Conservation (phyloP, 2,113 vertebrate genomes). For the Gnathonemus echidnorhynchus region DNA sequence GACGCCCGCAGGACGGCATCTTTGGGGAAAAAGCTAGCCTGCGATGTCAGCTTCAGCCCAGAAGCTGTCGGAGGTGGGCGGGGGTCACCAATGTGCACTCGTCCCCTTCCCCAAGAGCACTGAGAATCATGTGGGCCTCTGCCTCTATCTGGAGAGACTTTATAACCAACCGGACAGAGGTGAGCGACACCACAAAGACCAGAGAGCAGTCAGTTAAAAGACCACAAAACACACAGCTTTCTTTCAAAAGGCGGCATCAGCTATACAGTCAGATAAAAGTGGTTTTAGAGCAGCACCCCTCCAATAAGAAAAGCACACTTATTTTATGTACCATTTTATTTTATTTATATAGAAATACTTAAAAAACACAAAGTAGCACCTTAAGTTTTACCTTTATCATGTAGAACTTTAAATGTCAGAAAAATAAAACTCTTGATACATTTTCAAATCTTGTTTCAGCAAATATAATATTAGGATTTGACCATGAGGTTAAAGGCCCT, state of each 20-base stretch:
- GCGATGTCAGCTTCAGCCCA: slow-evolving; percentile 18
- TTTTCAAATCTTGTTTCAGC: slow-evolving; percentile 99
- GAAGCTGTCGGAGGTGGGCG: neutral
- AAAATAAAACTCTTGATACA: slow-evolving; percentile 99
- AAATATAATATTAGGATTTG: slow-evolving; percentile 99
- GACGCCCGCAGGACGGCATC: neutral
- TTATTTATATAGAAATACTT: slow-evolving; percentile 99
- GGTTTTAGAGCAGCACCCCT: neutral
- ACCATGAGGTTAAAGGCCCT: slow-evolving; percentile 99
- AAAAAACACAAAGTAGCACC: slow-evolving; percentile 99
- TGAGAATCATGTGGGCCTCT: neutral
- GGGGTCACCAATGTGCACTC: neutral
- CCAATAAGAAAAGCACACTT: slow-evolving; percentile 43
- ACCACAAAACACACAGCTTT: neutral
- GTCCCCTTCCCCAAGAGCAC: neutral
- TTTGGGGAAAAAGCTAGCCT: neutral
- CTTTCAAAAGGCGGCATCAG: neutral
- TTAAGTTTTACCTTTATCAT: slow-evolving; percentile 98
- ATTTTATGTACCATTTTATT: slow-evolving; percentile 88
- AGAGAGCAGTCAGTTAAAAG: neutral
- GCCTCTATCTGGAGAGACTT: neutral
- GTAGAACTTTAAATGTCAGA: slow-evolving; percentile 99
- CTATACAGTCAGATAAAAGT: neutral
- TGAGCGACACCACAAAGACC: neutral
- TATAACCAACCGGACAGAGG: neutral